Evolutionary conservation across 2,888 invertebrate species (phyloP).

Genomic region (Plutella xylostella): DNA sequence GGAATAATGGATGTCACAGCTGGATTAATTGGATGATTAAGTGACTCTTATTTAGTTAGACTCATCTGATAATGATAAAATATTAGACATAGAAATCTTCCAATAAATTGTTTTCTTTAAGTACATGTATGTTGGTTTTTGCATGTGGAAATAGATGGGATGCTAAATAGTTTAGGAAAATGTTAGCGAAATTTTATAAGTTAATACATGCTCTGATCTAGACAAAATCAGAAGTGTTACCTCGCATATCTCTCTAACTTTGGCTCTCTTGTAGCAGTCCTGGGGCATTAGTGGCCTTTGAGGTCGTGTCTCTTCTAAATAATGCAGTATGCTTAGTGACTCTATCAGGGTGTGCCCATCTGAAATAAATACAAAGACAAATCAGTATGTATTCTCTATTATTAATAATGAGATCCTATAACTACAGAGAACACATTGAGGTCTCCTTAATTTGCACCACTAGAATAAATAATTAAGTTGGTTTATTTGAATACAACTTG

Average conservation of each 20-base stretch:
- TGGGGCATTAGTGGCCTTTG: conserved; percentile 89
- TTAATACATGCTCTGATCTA: too few relatives aligned
- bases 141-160: too few relatives aligned
- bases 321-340: conserved; percentile 92
- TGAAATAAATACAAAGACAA: conserved; percentile 34
- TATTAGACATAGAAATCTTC: too few relatives aligned
- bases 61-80: too few relatives aligned
- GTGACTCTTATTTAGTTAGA: background rate
- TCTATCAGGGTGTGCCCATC: conserved; percentile 80
- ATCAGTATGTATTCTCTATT: too few relatives aligned
- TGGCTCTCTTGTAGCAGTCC: conserved; percentile 88
- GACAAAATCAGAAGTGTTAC: too few relatives aligned
- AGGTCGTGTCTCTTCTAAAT: conserved; percentile 92
- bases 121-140: too few relatives aligned
- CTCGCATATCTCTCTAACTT: conserved; percentile 93
- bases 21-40: background rate
- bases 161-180: too few relatives aligned
- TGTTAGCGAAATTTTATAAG: too few relatives aligned
- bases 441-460: background rate
- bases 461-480: too few relatives aligned
- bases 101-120: too few relatives aligned
- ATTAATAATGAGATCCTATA: background rate
- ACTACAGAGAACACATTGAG: background rate
- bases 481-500: too few relatives aligned
- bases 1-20: background rate